phyloP scores from a whole-genome alignment of 2,888 invertebrate species.

The Cryptophagus acutangulus region DNA sequence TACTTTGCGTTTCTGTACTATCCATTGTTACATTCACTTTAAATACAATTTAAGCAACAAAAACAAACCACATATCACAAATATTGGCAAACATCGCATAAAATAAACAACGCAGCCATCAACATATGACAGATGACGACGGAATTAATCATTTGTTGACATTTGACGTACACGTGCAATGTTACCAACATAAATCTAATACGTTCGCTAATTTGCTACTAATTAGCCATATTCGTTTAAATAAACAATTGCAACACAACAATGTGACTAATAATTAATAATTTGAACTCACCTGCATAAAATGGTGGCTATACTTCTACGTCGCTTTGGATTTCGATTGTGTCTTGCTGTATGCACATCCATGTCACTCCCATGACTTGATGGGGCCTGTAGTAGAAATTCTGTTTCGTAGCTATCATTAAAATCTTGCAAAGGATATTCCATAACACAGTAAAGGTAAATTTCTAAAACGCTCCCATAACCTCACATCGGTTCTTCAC shows the following conservation, averaged over 20 bases:
- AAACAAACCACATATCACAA: too few species aligned
- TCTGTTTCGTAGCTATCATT: slow-evolving; percentile 46
- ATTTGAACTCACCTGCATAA: slow-evolving; percentile 40
- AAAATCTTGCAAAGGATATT: slow-evolving; percentile 49
- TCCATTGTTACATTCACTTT: slow-evolving; percentile 37
- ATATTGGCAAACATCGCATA: too few species aligned
- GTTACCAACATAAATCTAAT: too few species aligned
- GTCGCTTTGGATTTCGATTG: slow-evolving; percentile 40
- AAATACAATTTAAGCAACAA: too few species aligned
- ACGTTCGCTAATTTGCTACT: too few species aligned
- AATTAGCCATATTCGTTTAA: too few species aligned
- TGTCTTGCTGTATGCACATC: slow-evolving; percentile 39
- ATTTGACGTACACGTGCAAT: too few species aligned
- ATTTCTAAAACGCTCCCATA: slow-evolving; percentile 11
- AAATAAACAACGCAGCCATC: too few species aligned
- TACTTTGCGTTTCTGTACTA: slow-evolving; percentile 45
- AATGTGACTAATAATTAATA: too few species aligned
- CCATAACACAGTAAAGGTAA: slow-evolving; percentile 44
- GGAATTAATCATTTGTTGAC: too few species aligned
- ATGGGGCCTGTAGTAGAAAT: slow-evolving; percentile 42
- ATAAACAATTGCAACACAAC: too few species aligned
- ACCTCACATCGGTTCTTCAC: slow-evolving; percentile 20
- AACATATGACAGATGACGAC: too few species aligned
- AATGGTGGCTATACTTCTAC: slow-evolving; percentile 36
- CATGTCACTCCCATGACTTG: slow-evolving; percentile 45